phyloP scores from a whole-genome alignment of 2,113 vertebrate genomes.

The Prietella phreatophila region DNA sequence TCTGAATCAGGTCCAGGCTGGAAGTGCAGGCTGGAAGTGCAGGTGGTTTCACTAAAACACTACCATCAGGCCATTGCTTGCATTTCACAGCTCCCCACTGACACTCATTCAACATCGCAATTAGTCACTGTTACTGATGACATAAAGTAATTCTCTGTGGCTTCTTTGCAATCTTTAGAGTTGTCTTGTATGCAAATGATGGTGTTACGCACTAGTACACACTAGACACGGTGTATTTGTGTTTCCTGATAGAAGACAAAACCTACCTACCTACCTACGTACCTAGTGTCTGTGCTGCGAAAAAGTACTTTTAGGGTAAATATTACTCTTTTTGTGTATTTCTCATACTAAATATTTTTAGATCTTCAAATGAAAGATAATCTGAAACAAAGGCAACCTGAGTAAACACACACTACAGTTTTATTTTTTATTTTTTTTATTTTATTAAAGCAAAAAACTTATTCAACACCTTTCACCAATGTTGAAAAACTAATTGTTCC shows the following conservation, averaged over 20 bases:
- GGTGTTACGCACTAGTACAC: neutral
- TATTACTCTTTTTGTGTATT: too few relatives aligned
- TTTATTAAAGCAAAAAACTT: too few relatives aligned
- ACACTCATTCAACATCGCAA: slow-evolving; percentile 34
- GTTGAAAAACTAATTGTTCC: too few relatives aligned
- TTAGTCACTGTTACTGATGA: slow-evolving; percentile 8
- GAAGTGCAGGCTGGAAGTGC: slow-evolving; percentile 64
- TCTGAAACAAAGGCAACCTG: too few relatives aligned
- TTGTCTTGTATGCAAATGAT: neutral
- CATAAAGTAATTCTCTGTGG: neutral
- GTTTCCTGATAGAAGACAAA: neutral
- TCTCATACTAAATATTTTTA: too few relatives aligned
- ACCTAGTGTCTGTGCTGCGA: too few relatives aligned
- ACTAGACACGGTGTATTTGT: neutral
- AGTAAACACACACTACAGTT: too few relatives aligned
- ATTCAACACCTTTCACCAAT: too few relatives aligned
- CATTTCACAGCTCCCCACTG: slow-evolving; percentile 25
- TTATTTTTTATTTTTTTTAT: too few relatives aligned
- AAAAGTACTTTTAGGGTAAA: too few relatives aligned
- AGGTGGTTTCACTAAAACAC: slow-evolving; percentile 56
- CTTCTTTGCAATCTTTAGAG: neutral
- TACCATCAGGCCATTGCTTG: slow-evolving; percentile 33
- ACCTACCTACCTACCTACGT: neutral
- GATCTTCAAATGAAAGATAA: too few relatives aligned
- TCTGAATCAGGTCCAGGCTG: slow-evolving; percentile 49